A percentile compares a stretch with the other conserved stretches of the same genome.
Evolutionary conservation across 2,888 invertebrate species (phyloP).

Genomic region (Eugnorisma glareosa): DNA sequence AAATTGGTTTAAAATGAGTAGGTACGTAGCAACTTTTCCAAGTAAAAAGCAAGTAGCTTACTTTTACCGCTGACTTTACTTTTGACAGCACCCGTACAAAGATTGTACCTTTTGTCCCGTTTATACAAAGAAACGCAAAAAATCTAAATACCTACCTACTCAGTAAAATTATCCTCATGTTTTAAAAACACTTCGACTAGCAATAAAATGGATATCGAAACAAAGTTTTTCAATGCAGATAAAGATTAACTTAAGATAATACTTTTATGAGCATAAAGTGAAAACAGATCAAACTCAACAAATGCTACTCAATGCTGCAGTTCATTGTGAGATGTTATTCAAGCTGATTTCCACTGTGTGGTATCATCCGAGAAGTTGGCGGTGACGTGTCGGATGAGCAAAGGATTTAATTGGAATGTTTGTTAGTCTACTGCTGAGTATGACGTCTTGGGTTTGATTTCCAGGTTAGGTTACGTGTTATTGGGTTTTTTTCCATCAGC

Average conservation of each 20-base stretch:
- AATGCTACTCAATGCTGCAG: slow-evolving; percentile 49
- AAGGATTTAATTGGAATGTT: neutral
- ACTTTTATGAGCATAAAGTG: slow-evolving; percentile 57
- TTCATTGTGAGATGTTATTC: slow-evolving; percentile 50
- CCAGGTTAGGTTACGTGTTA: no score
- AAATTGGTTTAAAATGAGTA: neutral
- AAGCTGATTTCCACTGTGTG: slow-evolving; percentile 17
- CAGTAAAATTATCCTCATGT: neutral
- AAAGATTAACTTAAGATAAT: no score
- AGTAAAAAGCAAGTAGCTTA: no score
- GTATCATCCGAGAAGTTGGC: neutral
- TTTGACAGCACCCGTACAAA: no score
- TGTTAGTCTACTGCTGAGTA: no score
- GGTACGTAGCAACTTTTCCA: no score
- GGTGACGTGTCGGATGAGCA: neutral
- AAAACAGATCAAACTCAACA: slow-evolving; percentile 61
- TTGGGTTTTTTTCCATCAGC: neutral
- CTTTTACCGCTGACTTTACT: no score
- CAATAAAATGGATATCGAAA: neutral
- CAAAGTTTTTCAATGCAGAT: slow-evolving; percentile 41
- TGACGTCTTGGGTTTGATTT: no score
- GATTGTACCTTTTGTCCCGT: no score
- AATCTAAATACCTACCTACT: neutral
- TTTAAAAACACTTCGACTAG: neutral
- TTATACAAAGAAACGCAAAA: no score